Percentiles rank a stretch among this genome's conserved stretches.
phyloP scores from a whole-genome alignment of 2,888 invertebrate species.

The Thyatira batis region DNA sequence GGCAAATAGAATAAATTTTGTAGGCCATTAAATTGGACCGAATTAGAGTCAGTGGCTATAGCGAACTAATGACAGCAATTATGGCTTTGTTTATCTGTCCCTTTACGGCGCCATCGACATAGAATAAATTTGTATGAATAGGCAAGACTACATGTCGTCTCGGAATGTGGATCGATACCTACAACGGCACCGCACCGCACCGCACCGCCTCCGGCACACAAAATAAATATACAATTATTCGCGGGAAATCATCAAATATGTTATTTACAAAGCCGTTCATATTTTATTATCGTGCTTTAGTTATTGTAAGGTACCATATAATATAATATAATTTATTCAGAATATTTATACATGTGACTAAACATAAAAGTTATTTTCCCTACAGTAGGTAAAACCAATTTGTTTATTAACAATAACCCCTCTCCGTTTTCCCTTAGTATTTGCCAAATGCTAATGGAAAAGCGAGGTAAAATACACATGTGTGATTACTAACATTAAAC shows the following conservation, averaged over 20 bases:
- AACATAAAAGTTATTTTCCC: not conserved
- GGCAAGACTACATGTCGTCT: not conserved
- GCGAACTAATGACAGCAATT: slow-evolving; percentile 57
- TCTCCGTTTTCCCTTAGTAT: too few species aligned
- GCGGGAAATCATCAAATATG: not conserved
- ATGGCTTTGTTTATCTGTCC: slow-evolving; percentile 47
- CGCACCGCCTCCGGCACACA: not conserved
- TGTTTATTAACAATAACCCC: not conserved
- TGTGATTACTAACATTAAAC: slow-evolving; percentile 13
- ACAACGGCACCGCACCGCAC: not conserved
- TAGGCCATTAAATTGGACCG: slow-evolving; percentile 52
- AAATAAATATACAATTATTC: not conserved
- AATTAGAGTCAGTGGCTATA: slow-evolving; percentile 53
- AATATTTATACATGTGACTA: too few species aligned
- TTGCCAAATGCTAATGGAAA: not conserved
- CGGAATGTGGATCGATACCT: not conserved
- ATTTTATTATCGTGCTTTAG: not conserved
- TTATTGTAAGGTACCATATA: not conserved
- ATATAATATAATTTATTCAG: too few species aligned
- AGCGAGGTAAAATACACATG: not conserved
- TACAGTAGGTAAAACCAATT: not conserved
- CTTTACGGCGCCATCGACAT: slow-evolving; percentile 30
- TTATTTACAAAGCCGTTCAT: not conserved
- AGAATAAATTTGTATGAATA: not conserved
- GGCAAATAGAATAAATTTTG: slow-evolving; percentile 64